Evolutionary conservation across 92 coral and sea anemone species (phyloP), one percentile per base, ranked within the genome.

Genomic region (Meandrina meandrites): DNA sequence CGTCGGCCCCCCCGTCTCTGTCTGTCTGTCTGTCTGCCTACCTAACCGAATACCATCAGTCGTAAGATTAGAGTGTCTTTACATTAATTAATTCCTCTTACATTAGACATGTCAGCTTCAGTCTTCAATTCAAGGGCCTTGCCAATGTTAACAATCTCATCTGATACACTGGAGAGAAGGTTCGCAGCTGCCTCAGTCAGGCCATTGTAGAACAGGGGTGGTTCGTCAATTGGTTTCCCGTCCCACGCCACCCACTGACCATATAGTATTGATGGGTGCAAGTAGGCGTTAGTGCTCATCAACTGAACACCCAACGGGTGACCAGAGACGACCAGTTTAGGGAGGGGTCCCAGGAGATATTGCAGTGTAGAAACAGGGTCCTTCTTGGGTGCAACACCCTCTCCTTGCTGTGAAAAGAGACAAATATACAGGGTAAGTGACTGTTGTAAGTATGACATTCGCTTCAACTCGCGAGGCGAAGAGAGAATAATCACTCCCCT

Each of bases 231-330:
- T 34, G 96, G 93, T 14, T 27, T 78, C 27, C 94, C 92, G 58
- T 93, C 91, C 96, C 96, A 93, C 71, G 81, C 88, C 57, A 48
- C 78, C 96, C 96, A 93, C 36, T 83, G 89, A 37, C 71, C 90
- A 58, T 91, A 89, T 31, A 89, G 78, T 35, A 93, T 90, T 54
- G 91, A n/a, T 17, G 96, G 82, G 83, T 91, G 92, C 22, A 88
- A 62, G 70, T 75, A 91, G 66, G 87, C 92, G 47, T 91, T 89
- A 10, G 47, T 56, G 32, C 90, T 84, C 90, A 92, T 90, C 1
- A 93, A 78, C 17, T 86, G 82, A 51, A 86, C 81, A 40, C 88
- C 86, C 14, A 93, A 86, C 27, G 24, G 71, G 71, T 64, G 71
- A n/a, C 28, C 68, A 19, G 45, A 40, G 45, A 40, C 45, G 6